Base-by-base conservation (phyloP, 1,140 invertebrate genomes). In the Scaptomyza hsui region DNA sequence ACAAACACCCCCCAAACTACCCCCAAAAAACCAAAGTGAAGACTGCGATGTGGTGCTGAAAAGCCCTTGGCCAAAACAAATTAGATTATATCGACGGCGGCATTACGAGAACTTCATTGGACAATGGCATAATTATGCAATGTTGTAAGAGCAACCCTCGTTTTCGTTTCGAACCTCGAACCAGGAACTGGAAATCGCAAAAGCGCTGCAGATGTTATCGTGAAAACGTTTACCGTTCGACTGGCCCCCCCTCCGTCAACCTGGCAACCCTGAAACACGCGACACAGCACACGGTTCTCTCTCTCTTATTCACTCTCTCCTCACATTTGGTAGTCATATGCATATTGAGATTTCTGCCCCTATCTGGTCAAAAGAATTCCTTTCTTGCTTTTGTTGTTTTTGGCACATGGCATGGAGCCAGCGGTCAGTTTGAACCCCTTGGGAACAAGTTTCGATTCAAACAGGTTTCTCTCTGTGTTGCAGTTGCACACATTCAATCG, bases 71-170 rank as follows among this genome's bases (percentile, higher is more conserved):
- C 32, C 37, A 53, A 53, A 63, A 55, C 76, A 81, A 86, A 86
- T 86, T 86, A 88, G 82, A 86, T 88, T 86, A 86, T 71, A 86
- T 86, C 81, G 61, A 55, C 59, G 56, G 56, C 45, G 44, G 65
- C 75, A 83, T 59, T 79, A 71, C 68, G 60, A 85, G 12, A 37
- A 83, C 80, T 83, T 81, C 81, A 81, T 81, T 78, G 74, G 63
- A 88, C 82, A 86, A 88, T 82, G 78, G 67, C 78, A 86, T 86
- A 86, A 86, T 88, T 86, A 86, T 86, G 82, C 81, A 88, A 86
- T 67, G 69, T 5, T 67, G 69, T 5, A 24, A 4, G 24, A 74
- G 81, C 82, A 88, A 88, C 80, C 80, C 80, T 56, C 59, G 42
- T 56, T 55, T 39, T 16, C 7, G n/a, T 21, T 21, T 21, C 4